Evolutionary conservation across 2,797 vertebrate species (phyloP).

Genomic region (Perodicticus potto): DNA sequence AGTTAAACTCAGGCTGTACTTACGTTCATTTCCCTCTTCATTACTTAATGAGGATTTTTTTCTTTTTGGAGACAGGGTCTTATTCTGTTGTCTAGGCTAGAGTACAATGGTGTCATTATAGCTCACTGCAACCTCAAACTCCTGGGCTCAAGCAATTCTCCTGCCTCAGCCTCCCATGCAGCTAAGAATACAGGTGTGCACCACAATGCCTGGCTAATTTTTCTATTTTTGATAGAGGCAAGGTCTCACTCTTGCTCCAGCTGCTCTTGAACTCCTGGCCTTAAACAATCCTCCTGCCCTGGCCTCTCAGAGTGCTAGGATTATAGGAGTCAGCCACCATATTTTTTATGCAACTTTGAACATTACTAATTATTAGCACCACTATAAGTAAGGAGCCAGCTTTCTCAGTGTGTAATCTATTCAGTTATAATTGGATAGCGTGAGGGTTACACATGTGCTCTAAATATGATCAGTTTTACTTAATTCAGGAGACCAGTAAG

Average conservation of each 20-base stretch:
- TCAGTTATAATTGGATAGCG: background rate
- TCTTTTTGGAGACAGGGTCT: background rate
- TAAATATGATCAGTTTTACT: background rate
- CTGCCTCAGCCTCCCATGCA: background rate
- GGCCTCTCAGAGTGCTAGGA: background rate
- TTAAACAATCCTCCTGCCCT: background rate
- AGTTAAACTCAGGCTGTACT: background rate
- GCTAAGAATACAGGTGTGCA: background rate
- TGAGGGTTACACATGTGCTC: background rate
- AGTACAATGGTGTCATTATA: background rate
- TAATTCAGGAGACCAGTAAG: background rate
- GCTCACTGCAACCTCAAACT: background rate
- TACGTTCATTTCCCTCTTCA: background rate
- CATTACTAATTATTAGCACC: background rate
- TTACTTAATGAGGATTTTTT: slow-evolving; percentile 41
- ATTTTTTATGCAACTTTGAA: background rate
- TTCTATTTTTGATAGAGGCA: background rate
- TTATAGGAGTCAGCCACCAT: background rate
- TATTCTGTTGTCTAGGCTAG: background rate
- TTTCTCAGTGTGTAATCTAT: background rate
- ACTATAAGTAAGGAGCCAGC: background rate
- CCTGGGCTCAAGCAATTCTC: background rate
- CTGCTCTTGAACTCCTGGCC: background rate
- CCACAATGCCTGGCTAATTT: background rate
- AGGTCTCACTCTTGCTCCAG: background rate